A percentile compares a stretch with the other conserved stretches of the same genome.
phyloP scores from a whole-genome alignment of 1,140 invertebrate species.

The Bombus huntii region DNA sequence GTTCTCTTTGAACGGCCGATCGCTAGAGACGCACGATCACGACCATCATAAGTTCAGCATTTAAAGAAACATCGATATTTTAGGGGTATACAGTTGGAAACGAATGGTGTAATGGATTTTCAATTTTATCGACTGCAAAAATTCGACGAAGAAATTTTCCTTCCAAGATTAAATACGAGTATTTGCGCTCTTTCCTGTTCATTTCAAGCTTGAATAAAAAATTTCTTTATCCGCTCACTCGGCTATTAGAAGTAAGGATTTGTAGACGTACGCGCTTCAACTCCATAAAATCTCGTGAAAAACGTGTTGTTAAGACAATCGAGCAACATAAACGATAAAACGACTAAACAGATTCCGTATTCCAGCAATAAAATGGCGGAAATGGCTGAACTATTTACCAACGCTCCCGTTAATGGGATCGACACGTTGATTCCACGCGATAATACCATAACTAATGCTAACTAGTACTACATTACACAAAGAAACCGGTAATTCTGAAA shows the following conservation, averaged over 20 bases:
- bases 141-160: too few species aligned
- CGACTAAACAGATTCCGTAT: neutral
- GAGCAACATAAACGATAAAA: neutral
- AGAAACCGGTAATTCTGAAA: neutral
- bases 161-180: too few species aligned
- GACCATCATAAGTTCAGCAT: neutral
- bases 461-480: neutral
- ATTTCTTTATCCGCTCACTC: neutral
- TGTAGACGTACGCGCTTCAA: neutral
- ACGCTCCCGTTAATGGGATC: neutral
- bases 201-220: neutral
- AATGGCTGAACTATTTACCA: neutral
- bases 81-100: neutral
- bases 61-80: neutral
- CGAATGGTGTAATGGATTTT: neutral
- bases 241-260: neutral
- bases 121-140: neutral
- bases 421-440: neutral
- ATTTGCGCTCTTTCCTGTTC: neutral
- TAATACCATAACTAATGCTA: neutral
- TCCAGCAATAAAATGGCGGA: neutral
- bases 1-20: neutral
- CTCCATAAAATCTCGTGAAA: too few species aligned
- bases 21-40: neutral
- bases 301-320: neutral